These are phyloP conservation scores for Chrysemys picta DNA, from an alignment of 2,113 vertebrate species.

Conservation along the genomic window DNA sequence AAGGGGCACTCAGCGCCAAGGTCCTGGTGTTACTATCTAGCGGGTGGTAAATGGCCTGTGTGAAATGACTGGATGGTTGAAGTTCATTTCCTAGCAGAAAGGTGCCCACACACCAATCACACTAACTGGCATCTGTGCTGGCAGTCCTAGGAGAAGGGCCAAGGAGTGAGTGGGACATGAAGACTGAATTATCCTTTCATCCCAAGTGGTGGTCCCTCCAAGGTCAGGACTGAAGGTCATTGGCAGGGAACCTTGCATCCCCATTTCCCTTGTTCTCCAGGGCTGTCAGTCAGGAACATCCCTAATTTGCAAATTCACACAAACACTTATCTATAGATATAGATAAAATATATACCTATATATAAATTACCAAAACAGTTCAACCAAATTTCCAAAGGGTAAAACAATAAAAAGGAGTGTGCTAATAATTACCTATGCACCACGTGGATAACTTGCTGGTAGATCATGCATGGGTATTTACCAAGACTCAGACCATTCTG, in stretches of 20 bases:
- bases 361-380: not conserved
- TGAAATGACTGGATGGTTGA: no score
- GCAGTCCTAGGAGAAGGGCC: no score
- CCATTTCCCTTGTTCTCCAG: not conserved
- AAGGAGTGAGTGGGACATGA: no score
- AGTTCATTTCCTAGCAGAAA: no score
- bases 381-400: not conserved
- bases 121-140: no score
- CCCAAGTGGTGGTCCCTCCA: not conserved
- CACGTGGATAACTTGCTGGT: not conserved
- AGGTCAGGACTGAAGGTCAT: not conserved
- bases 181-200: not conserved
- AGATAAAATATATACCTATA: not conserved
- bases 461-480: not conserved
- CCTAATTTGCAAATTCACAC: no score
- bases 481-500: not conserved
- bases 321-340: no score
- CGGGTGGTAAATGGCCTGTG: no score
- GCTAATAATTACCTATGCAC: not conserved
- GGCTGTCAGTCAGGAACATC: not conserved
- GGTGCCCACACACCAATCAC: no score
- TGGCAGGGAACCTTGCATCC: slow-evolving; percentile 3
- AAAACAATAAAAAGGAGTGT: not conserved
- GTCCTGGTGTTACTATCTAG: no score
- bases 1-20: no score